Evolutionary conservation across 2,797 vertebrate species (phyloP).

Genomic region (Netta rufina): DNA sequence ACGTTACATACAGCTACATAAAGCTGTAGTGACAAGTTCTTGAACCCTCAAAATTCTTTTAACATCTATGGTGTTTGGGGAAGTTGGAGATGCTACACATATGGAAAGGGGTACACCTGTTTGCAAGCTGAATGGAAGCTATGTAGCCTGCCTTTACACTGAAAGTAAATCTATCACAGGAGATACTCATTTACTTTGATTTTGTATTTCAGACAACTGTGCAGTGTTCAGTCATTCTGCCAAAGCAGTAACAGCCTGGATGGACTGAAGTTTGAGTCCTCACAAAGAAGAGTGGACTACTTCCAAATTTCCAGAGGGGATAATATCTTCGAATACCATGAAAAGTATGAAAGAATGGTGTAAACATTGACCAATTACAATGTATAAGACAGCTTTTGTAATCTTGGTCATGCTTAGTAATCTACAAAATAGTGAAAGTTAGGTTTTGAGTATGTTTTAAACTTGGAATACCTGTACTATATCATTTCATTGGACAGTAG

Average conservation of each 20-base stretch:
- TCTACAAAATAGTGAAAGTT: not conserved
- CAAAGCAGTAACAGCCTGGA: constrained; percentile 83
- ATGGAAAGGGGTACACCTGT: not conserved
- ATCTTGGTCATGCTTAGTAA: not conserved
- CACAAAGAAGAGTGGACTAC: not conserved
- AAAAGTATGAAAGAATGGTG: not conserved
- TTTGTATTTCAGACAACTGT: constrained; percentile 84
- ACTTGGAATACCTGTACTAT: not conserved
- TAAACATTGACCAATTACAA: not conserved
- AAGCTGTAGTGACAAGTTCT: not conserved
- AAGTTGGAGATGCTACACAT: not conserved
- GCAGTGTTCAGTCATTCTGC: constrained; percentile 88
- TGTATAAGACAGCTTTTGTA: not conserved
- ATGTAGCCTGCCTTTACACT: not conserved
- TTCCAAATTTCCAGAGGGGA: not conserved
- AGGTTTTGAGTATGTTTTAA: not conserved
- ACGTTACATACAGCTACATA: not conserved
- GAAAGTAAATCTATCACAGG: not conserved
- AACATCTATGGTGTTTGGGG: not conserved
- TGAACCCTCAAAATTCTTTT: not conserved
- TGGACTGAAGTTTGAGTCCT: not conserved
- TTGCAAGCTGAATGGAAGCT: not conserved
- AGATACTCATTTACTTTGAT: not conserved
- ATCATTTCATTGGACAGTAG: not conserved
- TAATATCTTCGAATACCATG: not conserved